Percentiles rank a stretch among this genome's conserved stretches.
Conservation (phyloP, 2,888 invertebrate genomes). For the Incurvaria masculella region DNA sequence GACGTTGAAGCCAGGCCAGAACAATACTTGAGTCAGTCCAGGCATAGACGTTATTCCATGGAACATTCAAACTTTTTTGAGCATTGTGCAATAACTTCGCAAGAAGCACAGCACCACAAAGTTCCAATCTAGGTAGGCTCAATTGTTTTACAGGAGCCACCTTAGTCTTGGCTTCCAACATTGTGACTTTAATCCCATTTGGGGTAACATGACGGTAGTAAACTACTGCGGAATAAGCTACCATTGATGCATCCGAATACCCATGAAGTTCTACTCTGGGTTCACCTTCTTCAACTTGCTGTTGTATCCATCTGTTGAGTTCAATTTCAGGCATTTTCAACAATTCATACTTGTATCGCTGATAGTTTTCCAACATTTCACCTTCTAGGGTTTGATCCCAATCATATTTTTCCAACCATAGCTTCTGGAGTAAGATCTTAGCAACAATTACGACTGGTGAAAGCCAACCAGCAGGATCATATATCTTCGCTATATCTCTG, state of each 20-base stretch:
- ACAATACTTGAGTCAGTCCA: conserved; percentile 20
- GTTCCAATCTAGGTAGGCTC: conserved; percentile 18
- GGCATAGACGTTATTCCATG: conserved; percentile 8
- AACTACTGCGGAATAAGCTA: conserved; percentile 17
- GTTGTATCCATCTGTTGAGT: neutral
- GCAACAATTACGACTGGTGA: neutral
- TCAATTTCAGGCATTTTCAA: neutral
- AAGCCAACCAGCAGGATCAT: neutral
- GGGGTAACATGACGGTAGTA: conserved; percentile 11
- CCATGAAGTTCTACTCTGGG: conserved; percentile 16
- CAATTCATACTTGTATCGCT: neutral
- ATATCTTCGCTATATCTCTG: neutral
- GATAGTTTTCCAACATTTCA: neutral
- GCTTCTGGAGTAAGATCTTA: neutral
- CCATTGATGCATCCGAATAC: conserved; percentile 18
- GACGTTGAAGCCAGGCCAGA: conserved; percentile 15
- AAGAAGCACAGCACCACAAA: conserved; percentile 19
- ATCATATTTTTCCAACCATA: neutral
- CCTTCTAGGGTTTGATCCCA: neutral
- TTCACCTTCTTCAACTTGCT: conserved; percentile 14
- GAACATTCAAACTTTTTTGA: conserved; percentile 6
- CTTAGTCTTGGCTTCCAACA: neutral
- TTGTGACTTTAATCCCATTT: conserved; percentile 7
- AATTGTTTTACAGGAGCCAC: neutral
- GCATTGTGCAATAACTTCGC: conserved; percentile 12